These are phyloP conservation scores for Vultur gryphus DNA, from an alignment of 2,797 vertebrate genomes.

Conservation along the genomic window DNA sequence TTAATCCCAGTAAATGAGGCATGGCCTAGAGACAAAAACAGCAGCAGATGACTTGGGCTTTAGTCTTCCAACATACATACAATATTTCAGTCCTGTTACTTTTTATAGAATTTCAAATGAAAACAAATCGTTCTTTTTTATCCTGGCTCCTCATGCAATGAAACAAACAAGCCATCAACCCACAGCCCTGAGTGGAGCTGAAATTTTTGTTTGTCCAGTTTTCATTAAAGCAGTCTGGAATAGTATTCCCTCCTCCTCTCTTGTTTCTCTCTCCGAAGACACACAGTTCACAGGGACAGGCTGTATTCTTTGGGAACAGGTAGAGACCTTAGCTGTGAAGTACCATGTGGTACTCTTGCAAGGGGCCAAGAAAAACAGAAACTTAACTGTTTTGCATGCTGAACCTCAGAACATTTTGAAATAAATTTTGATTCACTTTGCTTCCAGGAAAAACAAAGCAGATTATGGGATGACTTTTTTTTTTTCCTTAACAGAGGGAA, in stretches of 20 bases:
- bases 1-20: constrained; percentile 47
- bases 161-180: constrained; percentile 25
- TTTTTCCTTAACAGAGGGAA: background rate
- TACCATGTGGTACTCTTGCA: background rate
- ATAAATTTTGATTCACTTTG: background rate
- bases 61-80: constrained; percentile 19
- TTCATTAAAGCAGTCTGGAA: constrained; percentile 33
- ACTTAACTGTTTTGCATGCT: background rate
- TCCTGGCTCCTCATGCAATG: constrained; percentile 11
- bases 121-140: constrained; percentile 39
- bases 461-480: background rate
- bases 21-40: constrained; percentile 58
- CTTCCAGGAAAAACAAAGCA: background rate
- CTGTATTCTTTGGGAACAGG: constrained; percentile 25
- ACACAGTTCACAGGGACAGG: background rate
- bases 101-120: constrained; percentile 31
- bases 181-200: background rate
- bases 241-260: background rate
- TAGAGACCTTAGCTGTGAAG: constrained; percentile 1
- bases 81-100: constrained; percentile 36
- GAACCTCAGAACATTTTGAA: constrained; percentile 6
- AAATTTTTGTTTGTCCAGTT: constrained; percentile 28
- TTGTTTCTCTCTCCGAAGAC: constrained; percentile 10
- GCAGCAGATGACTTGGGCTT: constrained; percentile 35
- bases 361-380: constrained; percentile 54